A percentile compares a stretch with the other conserved stretches of the same genome.
Conservation (phyloP, 2,113 vertebrate species). For the Cochlearius cochlearius region DNA sequence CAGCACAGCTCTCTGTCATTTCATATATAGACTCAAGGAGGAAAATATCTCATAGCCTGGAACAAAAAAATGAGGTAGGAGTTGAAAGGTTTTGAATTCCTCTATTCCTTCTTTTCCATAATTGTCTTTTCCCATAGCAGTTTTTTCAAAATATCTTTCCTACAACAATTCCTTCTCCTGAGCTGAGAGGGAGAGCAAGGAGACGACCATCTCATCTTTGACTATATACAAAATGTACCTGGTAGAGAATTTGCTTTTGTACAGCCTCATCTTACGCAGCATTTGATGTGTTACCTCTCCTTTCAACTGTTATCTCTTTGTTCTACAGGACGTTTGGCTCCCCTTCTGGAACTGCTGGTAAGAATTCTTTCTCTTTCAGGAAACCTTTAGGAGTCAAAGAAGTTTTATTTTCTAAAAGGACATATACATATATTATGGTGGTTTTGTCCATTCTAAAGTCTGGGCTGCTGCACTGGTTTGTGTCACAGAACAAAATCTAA, state of each 20-base stretch:
- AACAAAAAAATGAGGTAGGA: neutral
- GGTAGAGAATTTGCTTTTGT: neutral
- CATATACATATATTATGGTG: neutral
- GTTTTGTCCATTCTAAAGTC: neutral
- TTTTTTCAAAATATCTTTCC: neutral
- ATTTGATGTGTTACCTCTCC: neutral
- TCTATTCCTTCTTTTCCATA: neutral
- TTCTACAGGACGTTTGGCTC: constrained; percentile 31
- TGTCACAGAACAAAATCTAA: neutral
- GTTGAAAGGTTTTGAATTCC: neutral
- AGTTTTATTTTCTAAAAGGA: neutral
- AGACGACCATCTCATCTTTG: neutral
- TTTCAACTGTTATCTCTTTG: neutral
- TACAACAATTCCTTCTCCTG: neutral
- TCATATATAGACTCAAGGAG: neutral
- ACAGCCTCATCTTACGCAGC: neutral
- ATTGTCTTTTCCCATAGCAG: neutral
- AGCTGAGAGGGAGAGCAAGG: neutral
- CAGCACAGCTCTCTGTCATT: neutral
- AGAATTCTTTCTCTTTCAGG: neutral
- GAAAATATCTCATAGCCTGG: neutral
- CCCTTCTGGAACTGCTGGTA: neutral
- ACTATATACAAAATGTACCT: neutral
- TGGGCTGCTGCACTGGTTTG: neutral
- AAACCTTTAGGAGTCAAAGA: neutral